Evolutionary conservation across 2,113 vertebrate genomes (phyloP), one percentile per base, ranked within the genome.

Genomic region (Butastur rufipennis): DNA sequence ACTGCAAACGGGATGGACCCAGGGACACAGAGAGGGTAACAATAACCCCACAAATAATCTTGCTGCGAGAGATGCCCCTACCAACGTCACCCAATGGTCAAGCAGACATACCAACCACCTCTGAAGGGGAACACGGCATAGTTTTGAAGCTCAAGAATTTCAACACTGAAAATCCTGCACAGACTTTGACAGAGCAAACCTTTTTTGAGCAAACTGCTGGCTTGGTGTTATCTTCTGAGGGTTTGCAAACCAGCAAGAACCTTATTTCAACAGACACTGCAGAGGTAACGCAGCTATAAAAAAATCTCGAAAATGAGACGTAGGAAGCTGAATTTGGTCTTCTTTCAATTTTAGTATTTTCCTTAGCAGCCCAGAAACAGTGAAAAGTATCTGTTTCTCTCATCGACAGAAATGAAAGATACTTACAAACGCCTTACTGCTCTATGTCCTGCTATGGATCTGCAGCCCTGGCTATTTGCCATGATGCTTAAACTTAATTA

Each of bases 161-260:
- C 56, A 67, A 11, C 3, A 1, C 19, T 23, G 36, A 68, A 43
- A 92, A 70, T 47, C n/a, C 61, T 29, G 4, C 42, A 4, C 0
- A 75, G 56, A 36, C 21, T 13, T n/a, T 5, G 27, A 59, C 68
- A 95, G 90, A 94, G 95, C 90, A 96, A 96, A 96, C 71, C 32
- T 83, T 63, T 68, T 11, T 10, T 29, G 55, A 92, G 87, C 18
- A 22, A 96, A 45, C 4, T 11, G 8, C 23, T 25, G 16, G 4
- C 36, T 26, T 2, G 4, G 32, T 5, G 13, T 5, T 15, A 23
- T 26, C 56, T 34, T 29, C 75, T 13, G 14, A 52, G 16, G 36
- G 42, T 21, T 29, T 53, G 19, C 18, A 34, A 38, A 75, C 21
- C n/a, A 74, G 36, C 73, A 52, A 67, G 80, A 67, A 23, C 23